phyloP scores from a whole-genome alignment of 2,888 invertebrate genomes.

The Pterostichus madidus region DNA sequence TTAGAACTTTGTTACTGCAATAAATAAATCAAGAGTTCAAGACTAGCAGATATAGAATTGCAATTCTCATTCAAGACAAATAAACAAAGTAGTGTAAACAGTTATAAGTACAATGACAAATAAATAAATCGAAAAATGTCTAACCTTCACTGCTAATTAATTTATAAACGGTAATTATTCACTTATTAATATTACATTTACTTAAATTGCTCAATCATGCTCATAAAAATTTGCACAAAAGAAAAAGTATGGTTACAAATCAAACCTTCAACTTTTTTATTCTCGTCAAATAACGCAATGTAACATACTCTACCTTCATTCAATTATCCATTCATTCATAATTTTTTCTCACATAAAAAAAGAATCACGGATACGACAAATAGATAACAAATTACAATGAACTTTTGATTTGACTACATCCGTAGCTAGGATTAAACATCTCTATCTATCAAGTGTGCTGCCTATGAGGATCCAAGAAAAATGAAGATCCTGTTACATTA shows the following conservation, averaged over 20 bases:
- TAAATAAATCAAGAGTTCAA: no score
- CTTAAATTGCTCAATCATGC: slow-evolving; percentile 8
- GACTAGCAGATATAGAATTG: no score
- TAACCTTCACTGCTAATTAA: neutral
- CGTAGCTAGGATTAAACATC: no score
- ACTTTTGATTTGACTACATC: slow-evolving; percentile 10
- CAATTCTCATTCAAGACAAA: no score
- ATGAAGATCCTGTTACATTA: no score
- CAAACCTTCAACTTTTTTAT: slow-evolving; percentile 37
- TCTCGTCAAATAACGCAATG: neutral
- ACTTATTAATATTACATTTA: slow-evolving; percentile 2
- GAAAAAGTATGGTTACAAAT: neutral
- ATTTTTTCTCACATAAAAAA: slow-evolving; percentile 41
- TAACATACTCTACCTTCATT: neutral
- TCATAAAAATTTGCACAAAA: slow-evolving; percentile 13
- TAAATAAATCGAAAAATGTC: no score
- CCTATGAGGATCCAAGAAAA: no score
- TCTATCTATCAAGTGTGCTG: no score
- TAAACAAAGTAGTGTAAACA: no score
- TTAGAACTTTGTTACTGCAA: no score
- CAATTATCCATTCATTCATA: slow-evolving; percentile 34
- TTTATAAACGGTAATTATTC: neutral
- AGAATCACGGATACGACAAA: slow-evolving; percentile 42
- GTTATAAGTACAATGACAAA: neutral
- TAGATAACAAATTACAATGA: slow-evolving; percentile 20